phyloP scores from a whole-genome alignment of 1,140 invertebrate genomes.

The Drosophila novamexicana region DNA sequence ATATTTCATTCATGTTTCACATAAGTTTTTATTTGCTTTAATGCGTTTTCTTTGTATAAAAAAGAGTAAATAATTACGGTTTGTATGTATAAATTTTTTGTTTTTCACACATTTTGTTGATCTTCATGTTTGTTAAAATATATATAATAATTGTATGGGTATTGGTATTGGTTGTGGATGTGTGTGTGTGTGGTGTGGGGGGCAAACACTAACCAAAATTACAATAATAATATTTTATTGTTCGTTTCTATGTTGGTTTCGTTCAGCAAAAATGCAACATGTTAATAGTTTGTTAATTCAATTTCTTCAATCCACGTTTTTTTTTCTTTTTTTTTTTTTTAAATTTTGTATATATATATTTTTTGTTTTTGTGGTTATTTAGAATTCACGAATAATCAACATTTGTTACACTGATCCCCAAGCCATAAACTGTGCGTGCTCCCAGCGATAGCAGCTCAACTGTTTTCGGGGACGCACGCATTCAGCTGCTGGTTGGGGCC shows the following conservation, averaged over 20 bases:
- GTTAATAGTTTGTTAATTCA: slow-evolving; percentile 80
- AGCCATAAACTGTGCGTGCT: slow-evolving; percentile 8
- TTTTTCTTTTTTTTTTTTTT: slow-evolving; percentile 39
- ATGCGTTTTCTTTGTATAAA: slow-evolving; percentile 82
- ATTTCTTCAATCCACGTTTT: slow-evolving; percentile 53
- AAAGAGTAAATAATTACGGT: slow-evolving; percentile 81
- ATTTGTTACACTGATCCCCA: slow-evolving; percentile 42
- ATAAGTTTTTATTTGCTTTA: slow-evolving; percentile 68
- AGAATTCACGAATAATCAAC: slow-evolving; percentile 65
- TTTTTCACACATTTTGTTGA: slow-evolving; percentile 66
- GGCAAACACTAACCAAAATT: slow-evolving; percentile 70
- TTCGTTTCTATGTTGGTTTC: slow-evolving; percentile 40
- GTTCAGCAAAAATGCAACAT: slow-evolving; percentile 76
- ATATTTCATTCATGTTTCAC: slow-evolving; percentile 84
- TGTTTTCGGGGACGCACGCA: slow-evolving; percentile 29
- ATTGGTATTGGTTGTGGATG: slow-evolving; percentile 40
- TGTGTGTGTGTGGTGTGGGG: slow-evolving; percentile 35
- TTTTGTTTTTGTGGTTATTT: slow-evolving; percentile 50
- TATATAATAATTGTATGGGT: slow-evolving; percentile 55
- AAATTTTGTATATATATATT: slow-evolving; percentile 41
- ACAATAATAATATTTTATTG: slow-evolving; percentile 48
- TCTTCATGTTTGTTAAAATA: slow-evolving; percentile 67
- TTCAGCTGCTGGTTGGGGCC: slow-evolving; percentile 7
- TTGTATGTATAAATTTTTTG: slow-evolving; percentile 71
- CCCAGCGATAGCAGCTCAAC: slow-evolving; percentile 61